These are phyloP conservation scores for Quiscalus mexicanus DNA, from an alignment of 2,113 vertebrate species.

Conservation along the genomic window DNA sequence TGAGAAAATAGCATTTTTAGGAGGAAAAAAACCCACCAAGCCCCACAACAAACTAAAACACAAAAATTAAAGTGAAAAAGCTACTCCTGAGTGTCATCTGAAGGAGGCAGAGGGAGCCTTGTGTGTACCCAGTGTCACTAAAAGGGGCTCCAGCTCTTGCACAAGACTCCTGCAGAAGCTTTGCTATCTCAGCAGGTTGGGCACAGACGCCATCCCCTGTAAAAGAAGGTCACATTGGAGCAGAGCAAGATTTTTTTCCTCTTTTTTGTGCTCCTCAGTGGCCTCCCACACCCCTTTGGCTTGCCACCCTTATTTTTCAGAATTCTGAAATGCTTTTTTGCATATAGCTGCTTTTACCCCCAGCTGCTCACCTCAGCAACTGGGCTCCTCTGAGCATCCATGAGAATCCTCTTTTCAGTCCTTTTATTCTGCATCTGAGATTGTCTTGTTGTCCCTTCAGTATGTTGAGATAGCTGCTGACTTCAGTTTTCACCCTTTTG, in stretches of 20 bases:
- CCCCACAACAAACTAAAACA: background rate
- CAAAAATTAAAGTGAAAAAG: background rate
- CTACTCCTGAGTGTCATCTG: background rate
- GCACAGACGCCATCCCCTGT: background rate
- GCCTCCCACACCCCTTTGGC: background rate
- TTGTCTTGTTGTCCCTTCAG: background rate
- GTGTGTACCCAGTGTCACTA: fast-evolving
- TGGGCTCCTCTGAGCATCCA: background rate
- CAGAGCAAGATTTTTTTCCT: background rate
- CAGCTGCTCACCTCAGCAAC: background rate
- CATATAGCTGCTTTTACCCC: background rate
- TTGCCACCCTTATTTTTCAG: background rate
- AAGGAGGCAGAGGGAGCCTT: background rate
- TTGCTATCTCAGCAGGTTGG: background rate
- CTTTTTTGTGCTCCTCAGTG: background rate
- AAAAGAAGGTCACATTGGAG: background rate
- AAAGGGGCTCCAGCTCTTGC: background rate
- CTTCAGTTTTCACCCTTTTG: conserved; percentile 33
- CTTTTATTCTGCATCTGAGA: background rate
- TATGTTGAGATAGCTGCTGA: background rate
- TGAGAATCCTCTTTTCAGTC: background rate
- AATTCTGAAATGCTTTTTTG: background rate
- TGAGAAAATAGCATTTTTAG: background rate
- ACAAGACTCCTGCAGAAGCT: background rate
- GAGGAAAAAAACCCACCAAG: background rate